These are phyloP conservation scores for Trichosurus vulpecula DNA, from an alignment of 2,797 vertebrate species.

Conservation along the genomic window DNA sequence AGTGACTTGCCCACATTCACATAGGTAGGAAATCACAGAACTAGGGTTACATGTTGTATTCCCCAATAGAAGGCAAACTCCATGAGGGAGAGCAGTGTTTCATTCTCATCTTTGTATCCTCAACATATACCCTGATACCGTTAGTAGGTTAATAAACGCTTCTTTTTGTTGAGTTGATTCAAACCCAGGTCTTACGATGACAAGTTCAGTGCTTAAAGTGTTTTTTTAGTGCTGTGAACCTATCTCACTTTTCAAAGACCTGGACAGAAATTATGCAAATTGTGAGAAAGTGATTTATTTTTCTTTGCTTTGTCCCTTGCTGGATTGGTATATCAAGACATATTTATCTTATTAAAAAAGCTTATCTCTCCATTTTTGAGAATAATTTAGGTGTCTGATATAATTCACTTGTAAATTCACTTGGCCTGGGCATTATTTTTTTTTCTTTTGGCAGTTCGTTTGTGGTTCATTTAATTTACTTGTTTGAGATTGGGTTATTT, in stretches of 20 bases:
- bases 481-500: background rate
- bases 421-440: background rate
- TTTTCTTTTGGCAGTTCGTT: background rate
- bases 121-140: background rate
- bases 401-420: background rate
- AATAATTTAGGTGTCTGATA: background rate
- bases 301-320: background rate
- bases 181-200: background rate
- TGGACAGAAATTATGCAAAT: background rate
- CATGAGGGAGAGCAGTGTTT: background rate
- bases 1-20: background rate
- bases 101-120: background rate
- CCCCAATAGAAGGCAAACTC: background rate
- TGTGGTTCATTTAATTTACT: background rate
- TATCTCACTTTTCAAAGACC: background rate
- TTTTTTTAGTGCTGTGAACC: background rate
- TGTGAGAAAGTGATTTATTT: background rate
- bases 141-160: background rate
- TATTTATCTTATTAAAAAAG: background rate
- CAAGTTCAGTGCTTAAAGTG: background rate
- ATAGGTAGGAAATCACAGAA: background rate
- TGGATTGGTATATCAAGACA: background rate
- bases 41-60: background rate
- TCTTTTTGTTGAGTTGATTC: background rate
- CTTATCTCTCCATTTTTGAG: background rate